phyloP scores from a whole-genome alignment of 1,140 invertebrate species.

The Drosophila micromelanica region DNA sequence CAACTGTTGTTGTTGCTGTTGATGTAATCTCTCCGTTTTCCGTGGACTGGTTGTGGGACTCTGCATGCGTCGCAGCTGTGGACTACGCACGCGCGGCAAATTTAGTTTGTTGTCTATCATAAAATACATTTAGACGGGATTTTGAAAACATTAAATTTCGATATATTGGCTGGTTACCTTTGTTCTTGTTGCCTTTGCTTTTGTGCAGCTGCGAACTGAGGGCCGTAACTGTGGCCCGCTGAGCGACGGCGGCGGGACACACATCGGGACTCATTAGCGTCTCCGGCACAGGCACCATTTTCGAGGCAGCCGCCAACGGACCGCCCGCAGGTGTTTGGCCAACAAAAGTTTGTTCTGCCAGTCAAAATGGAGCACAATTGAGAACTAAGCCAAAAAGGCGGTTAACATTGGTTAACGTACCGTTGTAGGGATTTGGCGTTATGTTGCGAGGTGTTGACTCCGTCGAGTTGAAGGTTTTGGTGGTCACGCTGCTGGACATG shows the following conservation, averaged over 20 bases:
- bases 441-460: conserved; percentile 81
- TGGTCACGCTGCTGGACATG: conserved; percentile 74
- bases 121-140: conserved; percentile 1
- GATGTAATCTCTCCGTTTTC: conserved; percentile 45
- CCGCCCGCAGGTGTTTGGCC: conserved; percentile 63
- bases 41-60: conserved; percentile 76
- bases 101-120: conserved; percentile 77
- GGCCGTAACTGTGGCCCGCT: conserved; percentile 69
- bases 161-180: conserved; percentile 58
- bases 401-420: conserved; percentile 18
- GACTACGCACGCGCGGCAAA: conserved; percentile 77
- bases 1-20: neutral
- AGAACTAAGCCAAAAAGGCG: neutral
- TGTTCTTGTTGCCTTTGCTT: conserved; percentile 78
- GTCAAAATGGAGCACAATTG: neutral
- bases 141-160: neutral
- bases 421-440: conserved; percentile 83
- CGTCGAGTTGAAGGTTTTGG: conserved; percentile 77
- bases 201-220: conserved; percentile 75
- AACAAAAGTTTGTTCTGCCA: conserved; percentile 60
- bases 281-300: conserved; percentile 93
- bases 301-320: conserved; percentile 91
- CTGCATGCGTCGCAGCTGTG: conserved; percentile 68
- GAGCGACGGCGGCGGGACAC: conserved; percentile 85
- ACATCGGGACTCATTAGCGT: conserved; percentile 94